Conservation (phyloP, 2,888 invertebrate species). For the Amblyjoppa proteus region DNA sequence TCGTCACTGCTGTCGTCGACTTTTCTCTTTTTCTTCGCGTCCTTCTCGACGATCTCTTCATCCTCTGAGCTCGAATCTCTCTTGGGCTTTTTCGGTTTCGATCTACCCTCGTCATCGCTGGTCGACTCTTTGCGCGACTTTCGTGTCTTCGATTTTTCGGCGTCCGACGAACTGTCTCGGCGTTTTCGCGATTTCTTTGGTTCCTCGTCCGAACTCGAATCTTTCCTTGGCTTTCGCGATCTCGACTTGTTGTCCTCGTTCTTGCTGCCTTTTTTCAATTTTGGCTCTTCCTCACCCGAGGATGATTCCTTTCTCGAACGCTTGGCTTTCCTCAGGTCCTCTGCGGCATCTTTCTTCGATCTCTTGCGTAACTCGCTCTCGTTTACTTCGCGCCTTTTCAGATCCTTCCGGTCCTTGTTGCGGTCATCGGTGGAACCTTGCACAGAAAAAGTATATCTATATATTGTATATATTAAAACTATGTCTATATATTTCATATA, state of each 20-base stretch:
- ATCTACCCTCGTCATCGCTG: slow-evolving; percentile 80
- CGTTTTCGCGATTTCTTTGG: slow-evolving; percentile 88
- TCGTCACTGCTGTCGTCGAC: slow-evolving; percentile 87
- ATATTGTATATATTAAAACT: background rate
- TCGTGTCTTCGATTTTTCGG: slow-evolving; percentile 86
- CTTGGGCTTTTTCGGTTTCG: slow-evolving; percentile 81
- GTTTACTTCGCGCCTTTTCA: slow-evolving; percentile 81
- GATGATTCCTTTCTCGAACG: slow-evolving; percentile 81
- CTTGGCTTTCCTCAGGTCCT: slow-evolving; percentile 82
- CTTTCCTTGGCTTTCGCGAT: slow-evolving; percentile 72
- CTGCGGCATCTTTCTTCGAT: slow-evolving; percentile 84
- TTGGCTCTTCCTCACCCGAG: slow-evolving; percentile 81
- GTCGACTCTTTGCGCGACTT: slow-evolving; percentile 83
- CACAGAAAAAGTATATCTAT: background rate
- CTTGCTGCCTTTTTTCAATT: slow-evolving; percentile 78
- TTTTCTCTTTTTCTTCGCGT: slow-evolving; percentile 88
- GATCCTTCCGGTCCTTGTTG: slow-evolving; percentile 84
- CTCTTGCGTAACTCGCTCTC: slow-evolving; percentile 85
- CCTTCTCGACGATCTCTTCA: slow-evolving; percentile 89
- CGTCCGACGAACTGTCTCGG: slow-evolving; percentile 87
- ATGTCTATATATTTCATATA: background rate
- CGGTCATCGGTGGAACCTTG: slow-evolving; percentile 82
- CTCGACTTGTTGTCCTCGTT: slow-evolving; percentile 84
- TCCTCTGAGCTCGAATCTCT: slow-evolving; percentile 88
- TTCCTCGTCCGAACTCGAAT: slow-evolving; percentile 86